Conservation (phyloP, 2,113 vertebrate genomes). For the Cyanistes caeruleus region DNA sequence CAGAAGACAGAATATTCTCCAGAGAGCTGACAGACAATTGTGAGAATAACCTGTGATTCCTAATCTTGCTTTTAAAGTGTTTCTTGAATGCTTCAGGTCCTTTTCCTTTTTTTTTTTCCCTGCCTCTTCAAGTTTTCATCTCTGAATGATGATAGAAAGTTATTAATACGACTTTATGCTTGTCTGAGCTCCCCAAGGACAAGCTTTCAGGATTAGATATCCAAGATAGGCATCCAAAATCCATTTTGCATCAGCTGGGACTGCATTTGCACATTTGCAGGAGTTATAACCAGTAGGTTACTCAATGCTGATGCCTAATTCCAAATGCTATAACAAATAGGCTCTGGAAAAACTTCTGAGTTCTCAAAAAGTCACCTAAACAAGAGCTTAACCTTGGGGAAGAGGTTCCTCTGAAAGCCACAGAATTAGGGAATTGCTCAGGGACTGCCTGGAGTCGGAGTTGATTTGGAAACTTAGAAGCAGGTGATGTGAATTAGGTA, state of each 20-base stretch:
- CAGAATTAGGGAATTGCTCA: not conserved
- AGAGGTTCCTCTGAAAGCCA: not conserved
- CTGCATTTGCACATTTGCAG: not conserved
- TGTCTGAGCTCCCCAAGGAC: conserved; percentile 34
- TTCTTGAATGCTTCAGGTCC: not conserved
- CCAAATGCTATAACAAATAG: not conserved
- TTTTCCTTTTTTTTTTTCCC: not conserved
- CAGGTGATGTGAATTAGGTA: not conserved
- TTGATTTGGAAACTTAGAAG: not conserved
- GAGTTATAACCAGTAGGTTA: not conserved
- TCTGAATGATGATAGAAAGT: conserved; percentile 31
- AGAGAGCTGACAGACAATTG: not conserved
- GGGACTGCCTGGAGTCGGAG: not conserved
- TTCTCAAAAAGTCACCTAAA: not conserved
- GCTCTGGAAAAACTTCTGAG: not conserved
- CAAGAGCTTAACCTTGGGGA: not conserved
- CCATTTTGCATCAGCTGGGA: conserved; percentile 8
- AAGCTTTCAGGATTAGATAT: not conserved
- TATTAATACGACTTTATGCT: conserved; percentile 41
- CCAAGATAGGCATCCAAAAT: conserved; percentile 23
- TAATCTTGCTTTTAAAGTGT: conserved; percentile 36
- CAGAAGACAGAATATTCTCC: not conserved
- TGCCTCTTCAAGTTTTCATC: not conserved
- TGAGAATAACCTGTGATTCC: conserved; percentile 51
- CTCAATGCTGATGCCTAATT: not conserved